Base-by-base conservation (phyloP, 2,888 invertebrate genomes). In the Mycalesis mineus region DNA sequence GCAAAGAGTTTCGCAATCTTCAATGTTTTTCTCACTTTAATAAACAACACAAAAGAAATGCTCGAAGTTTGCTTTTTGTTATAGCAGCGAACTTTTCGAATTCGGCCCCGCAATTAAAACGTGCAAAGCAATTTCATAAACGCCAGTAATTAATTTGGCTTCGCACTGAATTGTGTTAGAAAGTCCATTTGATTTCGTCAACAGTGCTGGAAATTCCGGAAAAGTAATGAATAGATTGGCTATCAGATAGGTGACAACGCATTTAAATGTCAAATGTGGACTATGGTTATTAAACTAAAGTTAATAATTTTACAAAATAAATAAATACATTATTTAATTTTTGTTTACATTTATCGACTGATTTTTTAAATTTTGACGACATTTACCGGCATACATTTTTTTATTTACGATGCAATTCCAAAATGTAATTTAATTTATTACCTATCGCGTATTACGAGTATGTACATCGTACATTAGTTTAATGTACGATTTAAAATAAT, bases 11-110 rank as follows among this genome's bases (percentile, higher is more conserved):
- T 70, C 68, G 61, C 72, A 70, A 81, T 82, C 77, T 84, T 79
- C 74, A 77, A 73, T 74, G 74, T 72, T 81, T 76, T 72, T 67
- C 73, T 71, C 70, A 70, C 71, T 72, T 83, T 80, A 81, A 82
- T 81, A 84, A 84, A 82, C 79, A 84, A 63, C 82, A 79, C 76
- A 52, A 80, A 71, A 68, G 67, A 70, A 80, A 84, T 78, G 76
- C 72, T 70, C 65, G 77, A 86, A 84, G 75, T 82, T 75, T 68
- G 69, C 69, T 71, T 72, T 74, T 74, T 75, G 74, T 76, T 73
- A 70, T 67, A 63, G 70, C 75, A 42, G 36, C 41, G 42, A 75
- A 78, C 57, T 75, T 78, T 79, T 73, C 72, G 70, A 72, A 75
- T 73, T 65, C 66, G 50, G 55, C 42, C 49, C 51, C 49, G 54